Conservation (phyloP, 2,888 invertebrate genomes). For the Luperina nickerlii region DNA sequence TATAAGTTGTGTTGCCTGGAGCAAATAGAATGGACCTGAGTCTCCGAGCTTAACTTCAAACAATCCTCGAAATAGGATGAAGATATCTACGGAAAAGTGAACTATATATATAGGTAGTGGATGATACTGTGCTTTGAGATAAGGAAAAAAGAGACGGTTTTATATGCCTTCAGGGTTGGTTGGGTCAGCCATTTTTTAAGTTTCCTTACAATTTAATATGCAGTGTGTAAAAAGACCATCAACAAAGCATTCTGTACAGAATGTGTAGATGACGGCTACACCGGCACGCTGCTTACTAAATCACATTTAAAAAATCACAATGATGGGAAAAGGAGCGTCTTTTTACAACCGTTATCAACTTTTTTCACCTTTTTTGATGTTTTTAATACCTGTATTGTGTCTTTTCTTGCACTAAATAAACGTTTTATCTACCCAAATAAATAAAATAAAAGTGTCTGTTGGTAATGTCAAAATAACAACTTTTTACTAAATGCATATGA, state of each 20-base stretch:
- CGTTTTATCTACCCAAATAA: too few relatives aligned
- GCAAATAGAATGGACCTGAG: slow-evolving; percentile 47
- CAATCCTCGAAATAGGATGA: slow-evolving; percentile 17
- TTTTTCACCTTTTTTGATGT: too few relatives aligned
- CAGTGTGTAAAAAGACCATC: background rate
- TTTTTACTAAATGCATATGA: too few relatives aligned
- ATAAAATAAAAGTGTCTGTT: too few relatives aligned
- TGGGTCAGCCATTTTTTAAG: background rate
- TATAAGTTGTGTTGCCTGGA: slow-evolving; percentile 44
- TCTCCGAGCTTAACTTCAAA: slow-evolving; percentile 33
- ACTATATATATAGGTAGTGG: background rate
- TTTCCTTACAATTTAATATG: background rate
- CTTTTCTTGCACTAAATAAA: too few relatives aligned
- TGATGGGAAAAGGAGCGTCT: background rate
- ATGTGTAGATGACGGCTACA: background rate
- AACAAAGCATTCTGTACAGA: background rate
- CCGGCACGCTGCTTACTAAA: background rate
- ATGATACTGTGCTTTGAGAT: slow-evolving; percentile 20
- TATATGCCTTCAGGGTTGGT: background rate
- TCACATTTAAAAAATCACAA: background rate
- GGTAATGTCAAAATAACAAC: too few relatives aligned
- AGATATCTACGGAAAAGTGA: slow-evolving; percentile 28
- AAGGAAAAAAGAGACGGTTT: slow-evolving; percentile 1
- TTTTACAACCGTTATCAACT: background rate
- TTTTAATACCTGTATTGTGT: too few relatives aligned